Evolutionary conservation across 2,888 invertebrate genomes (phyloP).

Genomic region (Aromia moschata): DNA sequence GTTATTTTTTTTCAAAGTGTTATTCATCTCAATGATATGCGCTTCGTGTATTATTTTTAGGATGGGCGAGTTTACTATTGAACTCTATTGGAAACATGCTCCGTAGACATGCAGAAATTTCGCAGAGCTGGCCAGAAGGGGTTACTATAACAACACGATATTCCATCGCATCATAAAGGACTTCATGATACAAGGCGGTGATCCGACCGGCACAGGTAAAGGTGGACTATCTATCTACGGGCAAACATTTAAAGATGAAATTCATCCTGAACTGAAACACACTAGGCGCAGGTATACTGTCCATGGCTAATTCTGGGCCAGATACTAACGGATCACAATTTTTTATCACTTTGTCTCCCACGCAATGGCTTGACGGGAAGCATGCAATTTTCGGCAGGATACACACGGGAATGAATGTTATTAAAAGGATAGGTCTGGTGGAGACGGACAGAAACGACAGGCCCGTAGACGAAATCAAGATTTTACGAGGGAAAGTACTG

Average conservation of each 20-base stretch:
- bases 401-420: conserved; percentile 86
- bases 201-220: conserved; percentile 89
- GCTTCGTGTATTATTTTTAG: conserved; percentile 62
- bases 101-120: conserved; percentile 98
- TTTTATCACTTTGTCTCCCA: conserved; percentile 95
- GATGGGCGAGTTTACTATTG: conserved; percentile 92
- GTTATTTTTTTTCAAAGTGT: too few species aligned
- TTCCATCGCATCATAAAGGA: conserved; percentile 96
- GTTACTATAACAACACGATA: conserved; percentile 95
- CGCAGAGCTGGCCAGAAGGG: conserved; percentile 90
- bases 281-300: conserved; percentile 90
- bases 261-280: conserved; percentile 92
- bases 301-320: conserved; percentile 99
- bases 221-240: conserved; percentile 98
- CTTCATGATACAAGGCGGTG: conserved; percentile 96
- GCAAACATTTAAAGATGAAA: conserved; percentile 93
- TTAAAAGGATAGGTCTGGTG: conserved; percentile 91
- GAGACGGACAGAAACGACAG: conserved; percentile 93
- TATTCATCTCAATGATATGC: too few species aligned
- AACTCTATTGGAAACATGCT: conserved; percentile 98
- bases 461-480: conserved; percentile 88
- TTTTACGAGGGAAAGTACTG: conserved; percentile 69
- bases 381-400: conserved; percentile 96
- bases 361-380: conserved; percentile 98
- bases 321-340: conserved; percentile 98